Evolutionary conservation across 2,888 invertebrate genomes (phyloP), one percentile per base, ranked within the genome.

Genomic region (Agrochola litura): DNA sequence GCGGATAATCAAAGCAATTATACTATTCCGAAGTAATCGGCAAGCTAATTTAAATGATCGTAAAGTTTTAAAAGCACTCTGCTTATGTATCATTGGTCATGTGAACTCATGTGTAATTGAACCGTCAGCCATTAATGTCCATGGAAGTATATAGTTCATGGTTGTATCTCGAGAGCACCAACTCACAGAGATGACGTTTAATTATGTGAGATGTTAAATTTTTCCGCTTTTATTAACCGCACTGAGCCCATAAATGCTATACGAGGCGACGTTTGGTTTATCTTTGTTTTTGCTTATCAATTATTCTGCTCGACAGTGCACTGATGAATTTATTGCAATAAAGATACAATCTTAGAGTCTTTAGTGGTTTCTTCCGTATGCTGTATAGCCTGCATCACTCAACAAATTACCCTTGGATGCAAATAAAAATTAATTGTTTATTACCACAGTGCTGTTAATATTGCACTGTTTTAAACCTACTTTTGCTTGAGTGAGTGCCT

Each of bases 101-200:
- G 46, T 46, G 46, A 46, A 46, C 46, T 46, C 46, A 87, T 86
- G 79, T 89, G 81, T 90, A 89, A 93, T 91, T 92, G 90, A 91
- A 88, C 86, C 85, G 88, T 91, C 90, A 87, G 77, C 84, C 84
- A 83, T 90, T 86, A 86, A 89, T 82, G 86, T 83, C 81, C 67
- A 79, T 73, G 77, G 74, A 63, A 58, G 54, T 72, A 79, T 37
- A 37, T 37, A 37, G 3, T 78, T 81, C 81, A 80, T 75, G 80
- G 77, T 78, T 84, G 76, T 76, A 87, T 84, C 78, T 73, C 73
- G 72, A 82, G 74, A 73, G 74, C 73, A 74, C 9, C 69, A 58
- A 84, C 64, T 86, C 65, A 68, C 37, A 1, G 43, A 69, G 68
- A 77, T 80, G 89, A 88, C 82, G 82, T 86, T 87, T 81, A 86